These are phyloP conservation scores for Hoplostethus atlanticus DNA, from an alignment of 2,797 vertebrate species.

Conservation along the genomic window DNA sequence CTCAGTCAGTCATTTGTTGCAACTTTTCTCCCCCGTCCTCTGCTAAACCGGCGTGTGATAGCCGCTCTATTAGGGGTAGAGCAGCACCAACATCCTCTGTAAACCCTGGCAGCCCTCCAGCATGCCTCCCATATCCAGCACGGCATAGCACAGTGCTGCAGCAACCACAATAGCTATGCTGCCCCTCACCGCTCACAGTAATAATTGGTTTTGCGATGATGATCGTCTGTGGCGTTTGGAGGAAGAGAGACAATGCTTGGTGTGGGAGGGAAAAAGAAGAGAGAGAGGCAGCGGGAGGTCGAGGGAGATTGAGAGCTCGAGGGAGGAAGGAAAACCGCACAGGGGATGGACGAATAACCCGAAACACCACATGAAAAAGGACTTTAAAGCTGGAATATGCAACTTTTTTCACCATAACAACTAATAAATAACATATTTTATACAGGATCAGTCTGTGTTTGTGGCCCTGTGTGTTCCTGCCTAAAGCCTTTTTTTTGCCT, in stretches of 20 bases:
- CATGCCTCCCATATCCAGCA: constrained; percentile 37
- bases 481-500: no score
- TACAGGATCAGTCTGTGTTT: no score
- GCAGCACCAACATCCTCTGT: neutral
- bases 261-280: neutral
- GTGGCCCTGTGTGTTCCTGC: no score
- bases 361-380: neutral
- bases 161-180: constrained; percentile 28
- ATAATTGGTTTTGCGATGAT: constrained; percentile 15
- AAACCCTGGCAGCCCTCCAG: constrained; percentile 26
- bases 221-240: constrained; percentile 22
- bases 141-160: neutral
- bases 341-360: neutral
- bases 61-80: constrained; percentile 17
- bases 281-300: neutral
- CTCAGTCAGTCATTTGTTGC: neutral
- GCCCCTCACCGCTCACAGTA: constrained; percentile 28
- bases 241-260: neutral
- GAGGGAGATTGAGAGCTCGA: neutral
- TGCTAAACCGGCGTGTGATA: constrained; percentile 29
- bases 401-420: neutral
- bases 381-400: neutral
- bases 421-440: no score
- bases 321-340: neutral
- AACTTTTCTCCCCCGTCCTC: constrained; percentile 7